A percentile compares a stretch with the other conserved stretches of the same genome.
These are phyloP conservation scores for Pomacea maculata DNA, from an alignment of 1,140 invertebrate genomes.

Conservation along the genomic window DNA sequence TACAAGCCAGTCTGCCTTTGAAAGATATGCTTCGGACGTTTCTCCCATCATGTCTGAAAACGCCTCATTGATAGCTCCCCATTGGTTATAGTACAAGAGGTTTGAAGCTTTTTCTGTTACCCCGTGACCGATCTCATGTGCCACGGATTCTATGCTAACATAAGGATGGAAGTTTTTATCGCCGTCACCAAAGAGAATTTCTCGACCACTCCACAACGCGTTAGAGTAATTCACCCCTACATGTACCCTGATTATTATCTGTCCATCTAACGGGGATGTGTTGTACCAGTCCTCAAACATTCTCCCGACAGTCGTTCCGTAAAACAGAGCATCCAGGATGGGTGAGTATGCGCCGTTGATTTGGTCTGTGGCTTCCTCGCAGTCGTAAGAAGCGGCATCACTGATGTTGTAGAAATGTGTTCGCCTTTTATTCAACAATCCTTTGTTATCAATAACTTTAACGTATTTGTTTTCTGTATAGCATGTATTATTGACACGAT, in stretches of 20 bases:
- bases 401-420: background rate
- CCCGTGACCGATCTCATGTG: slow-evolving; percentile 45
- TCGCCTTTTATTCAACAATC: background rate
- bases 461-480: slow-evolving; percentile 43
- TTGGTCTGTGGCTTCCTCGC: slow-evolving; percentile 26
- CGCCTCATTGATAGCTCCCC: slow-evolving; percentile 45
- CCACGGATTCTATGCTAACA: slow-evolving; percentile 30
- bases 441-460: slow-evolving; percentile 38
- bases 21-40: slow-evolving; percentile 30
- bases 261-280: slow-evolving; percentile 7
- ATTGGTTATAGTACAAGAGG: slow-evolving; percentile 38
- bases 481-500: slow-evolving; percentile 21
- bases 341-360: slow-evolving; percentile 41
- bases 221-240: slow-evolving; percentile 29
- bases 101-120: slow-evolving; percentile 39
- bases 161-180: slow-evolving; percentile 29
- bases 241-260: slow-evolving; percentile 39
- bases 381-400: slow-evolving; percentile 6
- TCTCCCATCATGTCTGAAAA: slow-evolving; percentile 50
- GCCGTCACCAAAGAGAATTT: slow-evolving; percentile 39
- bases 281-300: slow-evolving; percentile 40
- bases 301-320: slow-evolving; percentile 21
- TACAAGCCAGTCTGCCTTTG: slow-evolving; percentile 25
- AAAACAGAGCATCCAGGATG: slow-evolving; percentile 38
- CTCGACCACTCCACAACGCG: slow-evolving; percentile 27